phyloP scores from a whole-genome alignment of 1,140 invertebrate species.

The Pseudachorutes palmiensis region DNA sequence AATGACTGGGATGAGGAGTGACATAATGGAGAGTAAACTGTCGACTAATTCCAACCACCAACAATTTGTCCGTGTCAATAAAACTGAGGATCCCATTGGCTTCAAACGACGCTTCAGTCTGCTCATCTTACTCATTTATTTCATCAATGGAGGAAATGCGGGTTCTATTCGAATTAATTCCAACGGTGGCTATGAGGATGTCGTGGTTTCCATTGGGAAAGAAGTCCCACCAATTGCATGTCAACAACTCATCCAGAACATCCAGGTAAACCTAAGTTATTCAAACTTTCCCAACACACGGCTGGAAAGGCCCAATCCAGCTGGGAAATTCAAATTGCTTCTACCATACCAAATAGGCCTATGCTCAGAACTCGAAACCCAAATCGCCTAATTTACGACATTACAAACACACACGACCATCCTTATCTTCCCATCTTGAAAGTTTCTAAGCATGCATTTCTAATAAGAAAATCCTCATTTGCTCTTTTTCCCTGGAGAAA shows the following conservation, averaged over 20 bases:
- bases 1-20: not conserved
- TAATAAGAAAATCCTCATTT: no score
- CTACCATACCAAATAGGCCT: not conserved
- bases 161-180: slow-evolving; percentile 22
- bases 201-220: slow-evolving; percentile 36
- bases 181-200: slow-evolving; percentile 36
- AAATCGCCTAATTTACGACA: not conserved
- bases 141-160: no score
- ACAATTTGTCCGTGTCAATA: slow-evolving; percentile 5
- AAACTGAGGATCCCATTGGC: not conserved
- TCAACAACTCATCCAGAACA: slow-evolving; percentile 38
- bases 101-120: not conserved
- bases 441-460: no score
- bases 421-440: no score
- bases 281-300: not conserved
- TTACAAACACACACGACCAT: not conserved
- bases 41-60: not conserved
- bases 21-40: slow-evolving; percentile 2
- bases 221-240: slow-evolving; percentile 38
- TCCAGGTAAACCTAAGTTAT: slow-evolving; percentile 26
- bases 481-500: no score
- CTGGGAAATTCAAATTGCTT: not conserved
- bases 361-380: not conserved
- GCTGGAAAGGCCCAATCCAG: not conserved
- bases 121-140: no score